phyloP scores from a whole-genome alignment of 2,797 vertebrate species.

The Lepilemur septentrionalis region DNA sequence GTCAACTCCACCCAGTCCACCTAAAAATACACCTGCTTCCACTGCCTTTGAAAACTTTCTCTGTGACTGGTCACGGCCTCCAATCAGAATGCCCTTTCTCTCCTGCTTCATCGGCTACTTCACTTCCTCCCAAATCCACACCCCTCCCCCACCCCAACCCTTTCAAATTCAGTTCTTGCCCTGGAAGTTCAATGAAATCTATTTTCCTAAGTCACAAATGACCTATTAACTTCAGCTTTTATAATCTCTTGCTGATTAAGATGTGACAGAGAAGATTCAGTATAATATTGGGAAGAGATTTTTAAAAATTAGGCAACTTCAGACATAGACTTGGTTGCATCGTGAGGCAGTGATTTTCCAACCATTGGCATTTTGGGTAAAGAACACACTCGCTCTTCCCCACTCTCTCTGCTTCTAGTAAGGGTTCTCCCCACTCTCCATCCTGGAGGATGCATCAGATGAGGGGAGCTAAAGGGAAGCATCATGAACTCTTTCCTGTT shows the following conservation, averaged over 20 bases:
- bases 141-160: too few species aligned
- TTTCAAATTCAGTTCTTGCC: neutral
- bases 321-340: neutral
- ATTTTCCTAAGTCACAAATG: neutral
- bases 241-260: neutral
- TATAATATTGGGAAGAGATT: neutral
- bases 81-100: neutral
- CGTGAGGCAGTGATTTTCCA: neutral
- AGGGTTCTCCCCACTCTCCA: neutral
- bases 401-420: neutral
- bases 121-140: too few species aligned
- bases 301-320: neutral
- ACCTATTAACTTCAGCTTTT: neutral
- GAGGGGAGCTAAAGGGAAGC: neutral
- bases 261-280: neutral
- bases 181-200: neutral
- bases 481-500: neutral
- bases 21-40: neutral
- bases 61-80: neutral
- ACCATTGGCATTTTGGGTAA: neutral
- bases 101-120: fast-evolving
- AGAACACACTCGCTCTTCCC: fast-evolving
- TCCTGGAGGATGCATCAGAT: neutral
- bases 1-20: neutral
- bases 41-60: neutral